Base-by-base conservation (phyloP, 2,113 vertebrate species). In the Pygoscelis antarcticus region DNA sequence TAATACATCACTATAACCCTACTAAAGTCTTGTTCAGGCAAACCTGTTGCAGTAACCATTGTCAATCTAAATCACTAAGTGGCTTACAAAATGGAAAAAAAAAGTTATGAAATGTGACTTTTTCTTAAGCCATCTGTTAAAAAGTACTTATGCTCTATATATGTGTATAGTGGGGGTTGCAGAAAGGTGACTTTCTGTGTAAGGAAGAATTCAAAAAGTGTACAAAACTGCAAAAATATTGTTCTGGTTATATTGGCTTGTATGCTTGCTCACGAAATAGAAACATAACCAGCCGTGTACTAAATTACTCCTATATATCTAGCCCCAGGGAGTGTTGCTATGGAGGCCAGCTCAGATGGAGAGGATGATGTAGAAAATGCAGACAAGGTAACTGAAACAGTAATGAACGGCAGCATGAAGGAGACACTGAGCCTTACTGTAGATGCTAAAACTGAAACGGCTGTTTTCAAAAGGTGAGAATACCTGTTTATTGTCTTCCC, bases 401-500 rank as follows among this genome's bases (percentile, higher is more conserved):
- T 99, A 96, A 99, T 99, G 98, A 99, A 99, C 13, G 99, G 99
- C 98, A 99, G 99, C 96, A 98, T 99, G 99, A 99, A 99, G 98
- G 99, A 99, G 97, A 99, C 99, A 0, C 98, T 99, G 98, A 99
- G 99, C 98, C 99, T 99, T 98, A 99, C 99, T 92, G 99, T 99
- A 70, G 99, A 99, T 34, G 99, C 99, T 98, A 99, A 99, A 98
- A 99, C 99, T 17, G 99, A 99, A 97, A 99, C 99, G 0, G 99
- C 99, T 5, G 99, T 99, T 97, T 99, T 99, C 98, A 99, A 99
- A 98, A 99, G 99, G 99, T 99, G 97, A 98, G 94, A 40, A 25
- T 69, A 40, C 23, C 38, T 26, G 0, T 38, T 51, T 76, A 15
- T n/a, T 87, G 58, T 72, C 55, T 83, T 89, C 15, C 57, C 30